Conservation (phyloP, 2,113 vertebrate genomes). For the Alosa alosa region DNA sequence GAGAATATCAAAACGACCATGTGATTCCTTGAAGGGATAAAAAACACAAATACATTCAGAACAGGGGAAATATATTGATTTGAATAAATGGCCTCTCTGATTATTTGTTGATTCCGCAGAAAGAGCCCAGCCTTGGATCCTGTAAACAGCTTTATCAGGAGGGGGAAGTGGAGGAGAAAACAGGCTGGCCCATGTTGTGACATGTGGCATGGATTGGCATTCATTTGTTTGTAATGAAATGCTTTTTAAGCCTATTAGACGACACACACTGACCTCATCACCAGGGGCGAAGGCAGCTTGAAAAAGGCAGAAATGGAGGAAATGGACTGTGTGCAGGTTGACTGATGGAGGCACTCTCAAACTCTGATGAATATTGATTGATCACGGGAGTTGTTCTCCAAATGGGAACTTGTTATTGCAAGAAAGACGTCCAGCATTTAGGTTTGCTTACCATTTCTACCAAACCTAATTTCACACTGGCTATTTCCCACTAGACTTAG, state of each 20-base stretch:
- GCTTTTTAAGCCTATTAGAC: slow-evolving; percentile 35
- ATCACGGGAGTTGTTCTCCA: slow-evolving; percentile 39
- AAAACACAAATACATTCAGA: slow-evolving; percentile 45
- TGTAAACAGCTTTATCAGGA: slow-evolving; percentile 40
- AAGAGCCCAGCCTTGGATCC: slow-evolving; percentile 26
- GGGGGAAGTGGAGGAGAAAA: slow-evolving; percentile 18
- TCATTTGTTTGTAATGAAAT: slow-evolving; percentile 37
- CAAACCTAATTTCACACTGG: not conserved
- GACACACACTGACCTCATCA: slow-evolving; percentile 19
- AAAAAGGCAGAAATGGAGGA: not conserved
- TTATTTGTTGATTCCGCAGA: slow-evolving; percentile 35
- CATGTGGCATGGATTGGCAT: slow-evolving; percentile 19
- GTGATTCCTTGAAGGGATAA: slow-evolving; percentile 37
- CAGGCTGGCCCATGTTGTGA: slow-evolving; percentile 26
- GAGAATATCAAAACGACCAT: slow-evolving; percentile 5
- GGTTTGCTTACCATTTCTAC: not conserved
- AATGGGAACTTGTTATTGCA: slow-evolving; percentile 35
- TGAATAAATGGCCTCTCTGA: slow-evolving; percentile 38
- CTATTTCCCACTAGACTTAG: not conserved
- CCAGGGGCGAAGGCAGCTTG: not conserved
- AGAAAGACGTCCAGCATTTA: slow-evolving; percentile 15
- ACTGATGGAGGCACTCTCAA: slow-evolving; percentile 12
- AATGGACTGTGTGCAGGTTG: not conserved
- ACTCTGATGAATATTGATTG: slow-evolving; percentile 44
- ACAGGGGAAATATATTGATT: slow-evolving; percentile 42